These are phyloP conservation scores for Sarcophaga rosellei DNA, from an alignment of 2,888 invertebrate species.

Conservation along the genomic window DNA sequence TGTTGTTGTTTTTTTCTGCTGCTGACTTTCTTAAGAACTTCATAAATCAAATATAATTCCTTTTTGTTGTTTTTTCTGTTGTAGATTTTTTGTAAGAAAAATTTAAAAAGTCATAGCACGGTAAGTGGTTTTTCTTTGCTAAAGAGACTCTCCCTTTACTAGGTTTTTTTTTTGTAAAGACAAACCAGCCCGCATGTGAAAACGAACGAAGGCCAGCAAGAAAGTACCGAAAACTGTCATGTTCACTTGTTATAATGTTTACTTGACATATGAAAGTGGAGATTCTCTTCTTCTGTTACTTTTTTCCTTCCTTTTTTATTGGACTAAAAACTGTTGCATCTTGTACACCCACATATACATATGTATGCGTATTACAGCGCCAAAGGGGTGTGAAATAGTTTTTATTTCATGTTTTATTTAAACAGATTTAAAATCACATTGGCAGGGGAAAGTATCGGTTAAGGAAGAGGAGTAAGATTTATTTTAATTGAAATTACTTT, in stretches of 20 bases:
- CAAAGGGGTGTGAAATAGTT: background rate
- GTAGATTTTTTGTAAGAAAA: background rate
- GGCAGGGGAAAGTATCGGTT: too few relatives aligned
- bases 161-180: background rate
- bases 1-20: background rate
- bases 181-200: background rate
- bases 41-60: slow-evolving; percentile 29
- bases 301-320: background rate
- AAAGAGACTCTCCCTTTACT: background rate
- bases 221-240: slow-evolving; percentile 45
- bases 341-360: background rate
- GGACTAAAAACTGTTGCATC: background rate
- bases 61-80: background rate
- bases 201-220: background rate
- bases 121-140: slow-evolving; percentile 9
- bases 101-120: slow-evolving; percentile 1
- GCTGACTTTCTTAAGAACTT: background rate
- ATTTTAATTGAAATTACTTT: too few relatives aligned
- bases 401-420: background rate
- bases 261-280: slow-evolving; percentile 60
- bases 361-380: background rate
- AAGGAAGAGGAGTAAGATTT: too few relatives aligned
- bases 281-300: background rate
- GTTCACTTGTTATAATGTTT: slow-evolving; percentile 59
- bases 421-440: too few relatives aligned